Evolutionary conservation across 2,888 invertebrate species (phyloP), one percentile per base, ranked within the genome.

Genomic region (Tetranychus piercei): DNA sequence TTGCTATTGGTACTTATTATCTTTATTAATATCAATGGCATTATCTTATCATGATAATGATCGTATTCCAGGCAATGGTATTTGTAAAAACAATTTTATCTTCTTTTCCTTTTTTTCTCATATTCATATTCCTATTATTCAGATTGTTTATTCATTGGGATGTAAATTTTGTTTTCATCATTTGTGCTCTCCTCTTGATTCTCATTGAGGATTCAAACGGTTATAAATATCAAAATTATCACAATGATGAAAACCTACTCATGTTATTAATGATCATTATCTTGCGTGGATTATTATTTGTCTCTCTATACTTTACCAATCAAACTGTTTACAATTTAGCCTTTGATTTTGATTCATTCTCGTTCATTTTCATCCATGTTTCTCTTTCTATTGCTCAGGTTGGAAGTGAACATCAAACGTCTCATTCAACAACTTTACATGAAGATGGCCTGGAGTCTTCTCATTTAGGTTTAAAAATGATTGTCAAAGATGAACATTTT

Each of bases 391-490:
- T 67, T 3, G 0, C 8, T 8, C 11, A 67, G 67, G 67, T 67
- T 67, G 67, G 67, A 22, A 20, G 2, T 22, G 67, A 67, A 22
- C 76, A 75, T 65, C 76, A 78, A 11, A 75, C 75, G 1, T 76
- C 77, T 55, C 76, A 77, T 66, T 77, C 77, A 66, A 77, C 78
- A 1, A 78, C 77, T n/a, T 72, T 78, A 3, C 77, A 78, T 72
- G 75, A 75, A n/a, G 78, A 78, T 66, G 78, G 78, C 6, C 76
- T 78, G 15, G 78, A 78, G 64, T 78, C 78, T 6, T 77, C 78
- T 11, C 78, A 76, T 73, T 71, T 78, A 45, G 74, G 75, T 22
- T 67, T 78, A 20, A 73, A 73, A 23, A 78, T 78, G 73, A 73
- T 76, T 6, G 76, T 77, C 34, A 75, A 75, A 44, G 77, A 77